A percentile compares a stretch with the other conserved stretches of the same genome.
These are phyloP conservation scores for Osmerus mordax DNA, from an alignment of 2,113 vertebrate genomes.

Conservation along the genomic window DNA sequence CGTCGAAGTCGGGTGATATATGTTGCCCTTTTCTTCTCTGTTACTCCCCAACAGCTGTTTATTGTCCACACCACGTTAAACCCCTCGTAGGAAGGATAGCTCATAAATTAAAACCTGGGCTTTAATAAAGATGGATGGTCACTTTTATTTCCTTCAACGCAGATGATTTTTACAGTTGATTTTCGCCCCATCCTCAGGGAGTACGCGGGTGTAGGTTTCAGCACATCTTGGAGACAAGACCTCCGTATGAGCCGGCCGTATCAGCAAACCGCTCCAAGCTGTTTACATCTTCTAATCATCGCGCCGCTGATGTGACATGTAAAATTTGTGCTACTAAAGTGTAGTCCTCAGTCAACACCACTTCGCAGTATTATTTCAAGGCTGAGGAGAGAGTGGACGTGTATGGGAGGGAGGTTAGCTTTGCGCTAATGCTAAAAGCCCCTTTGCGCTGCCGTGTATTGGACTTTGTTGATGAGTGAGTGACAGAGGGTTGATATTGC, in stretches of 20 bases:
- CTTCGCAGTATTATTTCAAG: slow-evolving; percentile 34
- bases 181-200: slow-evolving; percentile 34
- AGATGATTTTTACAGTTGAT: slow-evolving; percentile 48
- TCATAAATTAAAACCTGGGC: not conserved
- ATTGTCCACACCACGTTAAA: slow-evolving; percentile 52
- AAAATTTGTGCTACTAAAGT: slow-evolving; percentile 47
- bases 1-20: slow-evolving; percentile 27
- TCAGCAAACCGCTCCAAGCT: slow-evolving; percentile 54
- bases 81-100: not conserved
- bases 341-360: slow-evolving; percentile 21
- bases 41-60: slow-evolving; percentile 55
- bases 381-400: slow-evolving; percentile 14
- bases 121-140: slow-evolving; percentile 65
- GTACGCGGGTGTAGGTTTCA: slow-evolving; percentile 52
- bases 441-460: slow-evolving; percentile 37
- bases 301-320: slow-evolving; percentile 46
- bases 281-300: slow-evolving; percentile 70
- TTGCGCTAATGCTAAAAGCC: slow-evolving; percentile 1
- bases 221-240: slow-evolving; percentile 54
- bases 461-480: slow-evolving; percentile 20
- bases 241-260: slow-evolving; percentile 33
- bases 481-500: slow-evolving; percentile 14
- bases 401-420: slow-evolving; percentile 24
- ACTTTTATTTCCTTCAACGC: slow-evolving; percentile 50
- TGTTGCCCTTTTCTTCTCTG: slow-evolving; percentile 23